Evolutionary conservation across 2,113 vertebrate species (phyloP).

Genomic region (Dicrurus megarhynchus): DNA sequence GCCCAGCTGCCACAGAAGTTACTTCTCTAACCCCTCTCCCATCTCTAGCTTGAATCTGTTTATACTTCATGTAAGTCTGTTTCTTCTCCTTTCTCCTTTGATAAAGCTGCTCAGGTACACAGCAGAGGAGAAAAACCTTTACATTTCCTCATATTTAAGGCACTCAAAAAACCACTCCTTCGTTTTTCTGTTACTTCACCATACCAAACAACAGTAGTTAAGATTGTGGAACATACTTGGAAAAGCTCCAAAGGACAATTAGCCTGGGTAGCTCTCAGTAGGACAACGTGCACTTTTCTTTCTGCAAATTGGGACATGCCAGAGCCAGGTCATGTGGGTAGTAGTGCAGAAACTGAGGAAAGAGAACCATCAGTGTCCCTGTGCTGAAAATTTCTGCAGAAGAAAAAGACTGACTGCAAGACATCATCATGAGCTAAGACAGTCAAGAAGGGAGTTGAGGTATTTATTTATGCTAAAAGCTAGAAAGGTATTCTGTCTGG

Average conservation of each 20-base stretch:
- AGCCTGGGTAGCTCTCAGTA: background rate
- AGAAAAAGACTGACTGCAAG: background rate
- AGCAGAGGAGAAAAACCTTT: background rate
- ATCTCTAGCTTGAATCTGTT: background rate
- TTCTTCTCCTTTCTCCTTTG: background rate
- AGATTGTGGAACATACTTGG: background rate
- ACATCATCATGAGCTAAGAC: background rate
- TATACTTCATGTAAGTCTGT: background rate
- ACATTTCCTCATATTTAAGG: background rate
- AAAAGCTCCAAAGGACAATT: background rate
- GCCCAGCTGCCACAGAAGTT: background rate
- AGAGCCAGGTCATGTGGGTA: background rate
- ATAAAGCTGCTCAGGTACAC: background rate
- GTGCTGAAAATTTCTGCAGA: background rate
- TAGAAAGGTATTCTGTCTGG: background rate
- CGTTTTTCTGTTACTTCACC: background rate
- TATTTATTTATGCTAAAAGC: background rate
- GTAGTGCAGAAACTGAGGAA: background rate
- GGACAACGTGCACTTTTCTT: rapidly evolving
- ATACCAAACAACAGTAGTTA: background rate
- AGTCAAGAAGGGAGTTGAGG: background rate
- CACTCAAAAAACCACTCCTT: background rate
- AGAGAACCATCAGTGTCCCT: background rate
- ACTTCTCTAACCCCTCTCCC: background rate
- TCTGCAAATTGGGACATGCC: background rate